phyloP scores from a whole-genome alignment of 2,888 invertebrate genomes.

The Cosmia pyralina region DNA sequence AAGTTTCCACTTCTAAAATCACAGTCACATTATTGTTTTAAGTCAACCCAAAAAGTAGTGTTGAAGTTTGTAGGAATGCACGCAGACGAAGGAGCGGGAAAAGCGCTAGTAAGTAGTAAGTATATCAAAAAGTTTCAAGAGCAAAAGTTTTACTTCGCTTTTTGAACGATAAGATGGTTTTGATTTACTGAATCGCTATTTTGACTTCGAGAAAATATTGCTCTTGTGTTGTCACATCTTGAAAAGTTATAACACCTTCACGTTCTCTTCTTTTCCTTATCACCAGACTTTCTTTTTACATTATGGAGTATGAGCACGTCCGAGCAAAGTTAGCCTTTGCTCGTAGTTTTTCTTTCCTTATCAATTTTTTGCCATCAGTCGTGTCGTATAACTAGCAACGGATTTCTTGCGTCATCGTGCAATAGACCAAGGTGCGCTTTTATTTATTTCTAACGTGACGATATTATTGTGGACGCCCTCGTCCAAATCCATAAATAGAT shows the following conservation, averaged over 20 bases:
- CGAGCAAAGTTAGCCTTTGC: not conserved
- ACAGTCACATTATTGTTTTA: not conserved
- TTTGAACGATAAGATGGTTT: slow-evolving; percentile 30
- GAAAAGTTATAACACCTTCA: slow-evolving; percentile 2
- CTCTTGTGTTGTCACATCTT: not conserved
- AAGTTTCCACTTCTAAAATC: too few relatives aligned
- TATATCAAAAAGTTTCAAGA: slow-evolving; percentile 44
- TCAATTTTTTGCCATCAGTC: not conserved
- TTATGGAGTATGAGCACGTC: slow-evolving; percentile 20
- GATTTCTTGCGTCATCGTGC: not conserved
- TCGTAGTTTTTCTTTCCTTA: not conserved
- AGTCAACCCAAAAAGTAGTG: not conserved
- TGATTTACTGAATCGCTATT: slow-evolving; percentile 26
- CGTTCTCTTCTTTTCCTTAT: not conserved
- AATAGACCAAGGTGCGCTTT: not conserved
- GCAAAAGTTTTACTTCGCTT: slow-evolving; percentile 11
- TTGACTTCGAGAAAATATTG: not conserved
- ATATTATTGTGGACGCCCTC: too few relatives aligned
- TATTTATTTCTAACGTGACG: too few relatives aligned
- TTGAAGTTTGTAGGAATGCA: not conserved
- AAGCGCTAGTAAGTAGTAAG: not conserved
- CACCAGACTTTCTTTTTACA: not conserved
- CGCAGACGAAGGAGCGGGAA: not conserved
- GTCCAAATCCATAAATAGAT: too few relatives aligned
- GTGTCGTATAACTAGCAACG: not conserved